A percentile compares a stretch with the other conserved stretches of the same genome.
These are phyloP conservation scores for Chaetoderma sp. DNA, from an alignment of 2,888 invertebrate species.

Conservation along the genomic window DNA sequence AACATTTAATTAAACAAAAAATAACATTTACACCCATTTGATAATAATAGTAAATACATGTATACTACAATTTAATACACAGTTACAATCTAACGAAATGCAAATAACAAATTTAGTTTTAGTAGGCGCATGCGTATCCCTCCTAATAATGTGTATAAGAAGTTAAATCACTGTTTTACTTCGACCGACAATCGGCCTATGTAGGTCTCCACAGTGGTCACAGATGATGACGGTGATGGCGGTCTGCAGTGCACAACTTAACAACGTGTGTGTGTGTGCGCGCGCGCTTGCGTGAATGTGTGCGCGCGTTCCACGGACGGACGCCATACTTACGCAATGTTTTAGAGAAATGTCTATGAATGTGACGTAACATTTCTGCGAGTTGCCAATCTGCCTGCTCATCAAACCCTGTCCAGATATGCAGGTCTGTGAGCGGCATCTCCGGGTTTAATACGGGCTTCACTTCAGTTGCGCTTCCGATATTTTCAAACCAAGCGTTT, in stretches of 20 bases:
- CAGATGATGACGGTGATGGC: neutral
- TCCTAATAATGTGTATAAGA: too few species aligned
- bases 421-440: slow-evolving; percentile 48
- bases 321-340: slow-evolving; percentile 42
- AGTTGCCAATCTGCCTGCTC: slow-evolving; percentile 52
- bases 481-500: slow-evolving; percentile 53
- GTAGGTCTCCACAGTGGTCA: too few species aligned
- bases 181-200: too few species aligned
- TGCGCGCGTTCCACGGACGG: neutral
- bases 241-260: neutral
- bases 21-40: too few species aligned
- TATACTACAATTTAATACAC: too few species aligned
- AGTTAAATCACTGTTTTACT: too few species aligned
- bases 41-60: too few species aligned
- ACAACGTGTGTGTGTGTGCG: neutral
- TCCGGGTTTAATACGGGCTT: slow-evolving; percentile 46
- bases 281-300: too few species aligned
- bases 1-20: too few species aligned
- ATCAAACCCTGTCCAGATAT: slow-evolving; percentile 58
- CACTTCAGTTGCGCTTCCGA: slow-evolving; percentile 43
- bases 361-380: slow-evolving; percentile 41
- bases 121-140: too few species aligned
- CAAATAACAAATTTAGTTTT: too few species aligned
- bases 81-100: too few species aligned
- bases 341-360: slow-evolving; percentile 34